Evolutionary conservation across 2,888 invertebrate species (phyloP).

Genomic region (Drosophila meridionalis): DNA sequence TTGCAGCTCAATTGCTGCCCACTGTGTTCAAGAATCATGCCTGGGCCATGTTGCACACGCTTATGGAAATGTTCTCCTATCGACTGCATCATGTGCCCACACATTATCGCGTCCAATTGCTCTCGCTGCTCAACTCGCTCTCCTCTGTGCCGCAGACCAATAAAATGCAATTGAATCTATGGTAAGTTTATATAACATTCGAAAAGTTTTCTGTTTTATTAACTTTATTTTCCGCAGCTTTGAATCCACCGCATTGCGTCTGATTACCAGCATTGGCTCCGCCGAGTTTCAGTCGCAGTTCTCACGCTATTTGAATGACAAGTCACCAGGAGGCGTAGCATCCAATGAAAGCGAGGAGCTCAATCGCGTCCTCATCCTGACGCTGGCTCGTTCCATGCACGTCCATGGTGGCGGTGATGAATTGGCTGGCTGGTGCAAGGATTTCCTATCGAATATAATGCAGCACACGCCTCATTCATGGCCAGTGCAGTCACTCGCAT

Average conservation of each 20-base stretch:
- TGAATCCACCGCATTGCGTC: constrained; percentile 93
- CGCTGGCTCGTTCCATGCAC: constrained; percentile 96
- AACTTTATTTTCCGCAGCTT: constrained; percentile 86
- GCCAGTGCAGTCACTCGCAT: constrained; percentile 96
- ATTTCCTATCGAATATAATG: constrained; percentile 94
- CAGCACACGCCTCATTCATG: constrained; percentile 98
- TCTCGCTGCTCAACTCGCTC: constrained; percentile 95
- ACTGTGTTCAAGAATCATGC: constrained; percentile 96
- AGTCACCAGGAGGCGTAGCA: constrained; percentile 89
- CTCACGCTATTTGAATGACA: constrained; percentile 95
- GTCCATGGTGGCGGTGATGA: constrained; percentile 91
- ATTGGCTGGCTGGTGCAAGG: constrained; percentile 92
- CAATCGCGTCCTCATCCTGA: constrained; percentile 96
- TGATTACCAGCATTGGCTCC: constrained; percentile 96
- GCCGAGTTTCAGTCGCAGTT: constrained; percentile 97
- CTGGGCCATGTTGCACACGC: constrained; percentile 97
- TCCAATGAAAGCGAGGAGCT: constrained; percentile 98
- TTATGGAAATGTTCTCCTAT: constrained; percentile 98
- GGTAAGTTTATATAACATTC: constrained; percentile 86
- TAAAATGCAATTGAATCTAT: constrained; percentile 96
- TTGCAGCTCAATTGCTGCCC: constrained; percentile 93
- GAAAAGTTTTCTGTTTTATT: not conserved
- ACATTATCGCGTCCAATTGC: constrained; percentile 95
- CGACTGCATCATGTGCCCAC: constrained; percentile 98
- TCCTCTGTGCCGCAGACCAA: constrained; percentile 97